Evolutionary conservation across 1,140 invertebrate genomes (phyloP).

Genomic region (Trinorchestia longiramus): DNA sequence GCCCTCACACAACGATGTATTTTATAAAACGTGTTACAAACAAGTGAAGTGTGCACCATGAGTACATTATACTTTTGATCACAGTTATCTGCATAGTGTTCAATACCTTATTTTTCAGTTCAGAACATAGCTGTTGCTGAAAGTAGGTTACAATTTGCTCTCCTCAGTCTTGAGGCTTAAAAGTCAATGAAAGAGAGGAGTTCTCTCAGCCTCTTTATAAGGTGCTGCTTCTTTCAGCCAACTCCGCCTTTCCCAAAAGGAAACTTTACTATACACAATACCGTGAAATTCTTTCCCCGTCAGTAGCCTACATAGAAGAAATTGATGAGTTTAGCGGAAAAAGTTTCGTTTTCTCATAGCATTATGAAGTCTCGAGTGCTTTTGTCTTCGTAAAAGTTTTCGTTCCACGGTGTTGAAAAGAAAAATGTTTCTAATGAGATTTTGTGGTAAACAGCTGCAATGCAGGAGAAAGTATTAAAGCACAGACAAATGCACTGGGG

Average conservation of each 20-base stretch:
- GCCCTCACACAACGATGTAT: too few species aligned
- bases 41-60: too few species aligned
- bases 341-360: not conserved
- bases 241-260: not conserved
- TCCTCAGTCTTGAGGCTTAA: not conserved
- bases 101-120: not conserved
- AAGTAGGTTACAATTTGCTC: not conserved
- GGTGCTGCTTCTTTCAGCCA: not conserved
- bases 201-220: not conserved
- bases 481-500: not conserved
- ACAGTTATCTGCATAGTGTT: not conserved
- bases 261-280: not conserved
- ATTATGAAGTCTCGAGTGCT: not conserved
- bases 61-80: too few species aligned
- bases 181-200: slow-evolving; percentile 17
- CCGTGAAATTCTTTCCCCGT: not conserved
- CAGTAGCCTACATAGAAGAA: not conserved
- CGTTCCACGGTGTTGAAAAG: not conserved
- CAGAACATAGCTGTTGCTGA: not conserved
- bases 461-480: not conserved
- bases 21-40: too few species aligned
- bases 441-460: not conserved
- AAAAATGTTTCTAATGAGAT: not conserved
- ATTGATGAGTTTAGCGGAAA: not conserved
- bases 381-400: not conserved